Evolutionary conservation across 2,797 vertebrate genomes (phyloP), one percentile per base, ranked within the genome.

Genomic region (Psittacula echo): DNA sequence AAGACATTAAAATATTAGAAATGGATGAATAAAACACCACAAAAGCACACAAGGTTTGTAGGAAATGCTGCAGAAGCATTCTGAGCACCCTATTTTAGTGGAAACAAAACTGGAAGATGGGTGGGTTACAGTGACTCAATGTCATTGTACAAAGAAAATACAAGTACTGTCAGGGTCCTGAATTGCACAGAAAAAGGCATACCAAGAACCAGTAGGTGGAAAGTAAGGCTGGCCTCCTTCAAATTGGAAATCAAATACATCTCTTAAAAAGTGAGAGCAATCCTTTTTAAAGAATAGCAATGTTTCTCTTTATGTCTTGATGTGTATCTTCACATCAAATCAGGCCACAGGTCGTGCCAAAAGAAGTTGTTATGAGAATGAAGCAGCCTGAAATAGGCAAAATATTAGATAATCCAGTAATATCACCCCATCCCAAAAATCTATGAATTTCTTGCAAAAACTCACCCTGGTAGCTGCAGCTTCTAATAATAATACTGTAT

Each of bases 381-480:
- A 73, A 54, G 30, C 8, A 82, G 22, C 4, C 18, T 70, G 15
- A 12, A 82, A 37, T 13, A 79, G 8, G 8, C 2, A 83, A 85
- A 75, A 47, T 54, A 14, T 45, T 60, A 50, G 30, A 42, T 64
- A 41, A 65, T 27, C 27, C 67, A 68, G 53, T 22, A 50, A 51
- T 56, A 41, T 1, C 6, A 61, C 20, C 6, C 9, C 19, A 4
- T n/a, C 32, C 56, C 32, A 39, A 80, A 90, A 91, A 77, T 18
- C 17, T 74, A 5, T 44, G 1, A 23, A 50, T 54, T 71, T 47
- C 23, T 71, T 48, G 2, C 5, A 83, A n/a, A 94, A 86, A 71
- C n/a, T 5, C 3, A 42, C 13, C 27, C 4, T 0, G 1, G 39
- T 20, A 70, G 7, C 14, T 72, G 4, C n/a, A 81, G 8, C 24